Evolutionary conservation across 2,113 vertebrate species (phyloP).

Genomic region (Paramormyrops kingsleyae): DNA sequence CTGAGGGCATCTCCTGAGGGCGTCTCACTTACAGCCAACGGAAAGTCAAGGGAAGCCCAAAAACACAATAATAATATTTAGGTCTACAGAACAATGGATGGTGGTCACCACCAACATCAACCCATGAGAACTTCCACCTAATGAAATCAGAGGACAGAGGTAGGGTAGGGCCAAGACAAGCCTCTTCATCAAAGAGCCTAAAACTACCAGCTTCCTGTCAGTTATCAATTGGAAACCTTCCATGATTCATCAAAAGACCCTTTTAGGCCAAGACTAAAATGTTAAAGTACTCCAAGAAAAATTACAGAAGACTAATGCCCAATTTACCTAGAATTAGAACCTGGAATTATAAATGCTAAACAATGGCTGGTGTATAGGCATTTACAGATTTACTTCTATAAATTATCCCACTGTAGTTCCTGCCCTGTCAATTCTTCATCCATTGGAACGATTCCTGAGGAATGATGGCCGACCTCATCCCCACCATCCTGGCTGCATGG

Average conservation of each 20-base stretch:
- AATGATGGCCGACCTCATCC: neutral
- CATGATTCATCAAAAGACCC: neutral
- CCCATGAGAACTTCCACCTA: neutral
- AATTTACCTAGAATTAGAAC: neutral
- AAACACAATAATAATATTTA: neutral
- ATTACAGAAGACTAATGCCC: neutral
- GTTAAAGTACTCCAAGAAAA: neutral
- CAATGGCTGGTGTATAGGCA: neutral
- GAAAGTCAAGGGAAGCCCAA: neutral
- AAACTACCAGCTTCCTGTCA: neutral
- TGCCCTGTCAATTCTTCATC: neutral
- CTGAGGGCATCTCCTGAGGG: neutral
- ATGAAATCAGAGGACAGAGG: neutral
- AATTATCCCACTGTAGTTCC: neutral
- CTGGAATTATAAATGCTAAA: neutral
- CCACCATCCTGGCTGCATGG: neutral
- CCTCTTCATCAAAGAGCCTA: neutral
- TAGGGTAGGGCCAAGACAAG: neutral
- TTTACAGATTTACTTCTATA: neutral
- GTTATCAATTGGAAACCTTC: neutral
- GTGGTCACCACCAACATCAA: neutral
- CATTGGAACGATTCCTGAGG: neutral
- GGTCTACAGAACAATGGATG: neutral
- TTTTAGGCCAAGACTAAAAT: neutral
- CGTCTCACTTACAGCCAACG: neutral